Evolutionary conservation across 30 jellyfish, hydroid and myxozoan genomes (phyloP).

Genomic region (Nemopilema nomurai): DNA sequence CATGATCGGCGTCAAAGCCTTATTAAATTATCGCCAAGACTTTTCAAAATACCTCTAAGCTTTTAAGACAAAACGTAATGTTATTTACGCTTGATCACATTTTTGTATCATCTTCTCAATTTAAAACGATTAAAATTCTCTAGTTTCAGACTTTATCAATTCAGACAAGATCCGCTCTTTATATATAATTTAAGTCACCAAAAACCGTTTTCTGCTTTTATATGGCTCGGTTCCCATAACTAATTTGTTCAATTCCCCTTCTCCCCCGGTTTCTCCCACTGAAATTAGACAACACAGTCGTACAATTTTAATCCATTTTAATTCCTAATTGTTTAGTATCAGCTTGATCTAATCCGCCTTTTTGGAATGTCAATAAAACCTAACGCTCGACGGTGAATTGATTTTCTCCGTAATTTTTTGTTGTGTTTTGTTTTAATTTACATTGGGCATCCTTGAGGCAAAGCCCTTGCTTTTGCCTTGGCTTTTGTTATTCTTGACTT

Average conservation of each 20-base stretch:
- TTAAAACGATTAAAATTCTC: no score
- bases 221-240: no score
- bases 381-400: background rate
- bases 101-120: no score
- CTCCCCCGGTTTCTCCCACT: background rate
- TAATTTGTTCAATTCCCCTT: background rate
- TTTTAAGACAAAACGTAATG: no score
- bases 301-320: constrained; percentile 8
- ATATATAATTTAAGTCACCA: no score
- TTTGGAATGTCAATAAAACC: background rate
- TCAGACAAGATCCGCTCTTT: no score
- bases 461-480: background rate
- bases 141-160: no score
- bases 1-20: no score
- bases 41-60: no score
- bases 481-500: background rate
- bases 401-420: background rate
- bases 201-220: no score
- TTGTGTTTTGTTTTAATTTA: background rate
- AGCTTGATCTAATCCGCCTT: constrained; percentile 1
- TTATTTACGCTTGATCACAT: no score
- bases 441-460: background rate
- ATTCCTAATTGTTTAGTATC: constrained; percentile 9
- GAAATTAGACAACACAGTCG: background rate
- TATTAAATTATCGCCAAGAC: no score